Conservation (phyloP, 2,113 vertebrate species). For the Marmota flaviventris region DNA sequence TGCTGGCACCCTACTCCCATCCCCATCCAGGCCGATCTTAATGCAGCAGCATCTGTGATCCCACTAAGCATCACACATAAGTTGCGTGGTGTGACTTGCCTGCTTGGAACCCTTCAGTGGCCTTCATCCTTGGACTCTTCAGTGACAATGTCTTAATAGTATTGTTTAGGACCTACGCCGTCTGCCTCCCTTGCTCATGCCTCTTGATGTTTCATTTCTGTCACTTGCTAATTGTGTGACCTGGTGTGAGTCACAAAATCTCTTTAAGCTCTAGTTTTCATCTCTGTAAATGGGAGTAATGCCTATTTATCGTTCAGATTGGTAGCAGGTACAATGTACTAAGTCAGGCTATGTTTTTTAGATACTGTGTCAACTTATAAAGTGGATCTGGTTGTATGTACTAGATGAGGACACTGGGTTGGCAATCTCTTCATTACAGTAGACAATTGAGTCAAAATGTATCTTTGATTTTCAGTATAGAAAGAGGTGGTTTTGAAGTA, state of each 20-base stretch:
- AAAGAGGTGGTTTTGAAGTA: not conserved
- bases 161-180: fast-evolving
- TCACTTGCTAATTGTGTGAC: not conserved
- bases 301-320: not conserved
- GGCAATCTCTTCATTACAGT: not conserved
- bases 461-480: slow-evolving; percentile 1
- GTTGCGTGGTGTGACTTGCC: not conserved
- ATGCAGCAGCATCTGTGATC: not conserved
- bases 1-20: fast-evolving
- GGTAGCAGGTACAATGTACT: not conserved
- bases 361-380: not conserved
- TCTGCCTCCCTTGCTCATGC: not conserved
- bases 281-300: not conserved
- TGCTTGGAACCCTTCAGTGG: not conserved
- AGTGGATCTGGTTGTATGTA: not conserved
- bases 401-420: not conserved
- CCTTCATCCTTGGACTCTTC: not conserved
- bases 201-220: not conserved
- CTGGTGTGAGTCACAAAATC: not conserved
- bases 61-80: not conserved
- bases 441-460: not conserved
- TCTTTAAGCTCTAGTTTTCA: not conserved
- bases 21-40: not conserved
- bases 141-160: not conserved
- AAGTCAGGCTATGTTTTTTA: not conserved